Evolutionary conservation across 2,888 invertebrate genomes (phyloP).

Genomic region (Athetis lepigone): DNA sequence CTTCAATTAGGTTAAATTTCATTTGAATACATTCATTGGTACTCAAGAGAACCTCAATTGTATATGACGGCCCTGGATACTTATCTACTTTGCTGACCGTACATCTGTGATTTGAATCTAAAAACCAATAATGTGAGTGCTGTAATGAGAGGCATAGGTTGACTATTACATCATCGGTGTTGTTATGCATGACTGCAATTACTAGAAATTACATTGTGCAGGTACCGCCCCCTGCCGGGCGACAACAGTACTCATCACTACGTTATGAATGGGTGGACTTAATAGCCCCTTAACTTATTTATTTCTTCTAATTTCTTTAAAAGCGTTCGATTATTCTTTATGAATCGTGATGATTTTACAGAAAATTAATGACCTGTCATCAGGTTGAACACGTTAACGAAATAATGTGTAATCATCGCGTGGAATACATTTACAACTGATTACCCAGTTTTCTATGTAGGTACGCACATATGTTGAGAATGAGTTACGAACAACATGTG

Average conservation of each 20-base stretch:
- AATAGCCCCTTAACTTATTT: conserved; percentile 28
- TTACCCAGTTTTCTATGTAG: conserved; percentile 34
- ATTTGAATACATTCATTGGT: too few species aligned
- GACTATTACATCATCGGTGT: conserved; percentile 44
- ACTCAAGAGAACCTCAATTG: too few species aligned
- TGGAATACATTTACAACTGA: conserved; percentile 38
- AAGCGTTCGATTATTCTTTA: conserved; percentile 9
- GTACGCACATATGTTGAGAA: conserved; percentile 12
- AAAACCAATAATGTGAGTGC: conserved; percentile 40
- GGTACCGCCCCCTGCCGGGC: conserved; percentile 72
- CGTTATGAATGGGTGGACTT: conserved; percentile 60
- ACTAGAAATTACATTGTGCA: conserved; percentile 73
- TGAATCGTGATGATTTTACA: conserved; percentile 24
- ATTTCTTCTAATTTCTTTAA: conserved; percentile 14
- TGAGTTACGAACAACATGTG: too few species aligned
- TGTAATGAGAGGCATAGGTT: conserved; percentile 49
- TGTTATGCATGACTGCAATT: conserved; percentile 75
- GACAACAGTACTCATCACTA: conserved; percentile 47
- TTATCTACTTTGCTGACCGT: too few species aligned
- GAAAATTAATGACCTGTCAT: conserved; percentile 16
- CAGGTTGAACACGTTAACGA: conserved; percentile 9
- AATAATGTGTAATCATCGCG: conserved; percentile 7
- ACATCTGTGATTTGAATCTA: conserved; percentile 33
- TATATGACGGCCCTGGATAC: too few species aligned
- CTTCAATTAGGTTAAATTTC: too few species aligned